Evolutionary conservation across 2,797 vertebrate genomes (phyloP).

Genomic region (Pangasius djambal): DNA sequence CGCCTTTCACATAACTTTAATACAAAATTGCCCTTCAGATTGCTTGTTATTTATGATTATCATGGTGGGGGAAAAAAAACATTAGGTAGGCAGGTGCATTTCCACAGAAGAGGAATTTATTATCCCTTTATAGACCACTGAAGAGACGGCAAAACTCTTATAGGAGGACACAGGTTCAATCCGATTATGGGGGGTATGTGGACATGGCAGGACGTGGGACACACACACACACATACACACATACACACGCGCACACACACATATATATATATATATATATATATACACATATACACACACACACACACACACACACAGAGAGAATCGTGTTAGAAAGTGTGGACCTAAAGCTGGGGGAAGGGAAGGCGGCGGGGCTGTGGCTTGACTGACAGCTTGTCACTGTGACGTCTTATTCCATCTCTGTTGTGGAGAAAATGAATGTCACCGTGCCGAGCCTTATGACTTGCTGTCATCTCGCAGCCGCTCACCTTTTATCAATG

Average conservation of each 20-base stretch:
- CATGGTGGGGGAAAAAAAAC: slow-evolving; percentile 58
- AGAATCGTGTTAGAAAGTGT: slow-evolving; percentile 43
- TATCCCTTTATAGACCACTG: slow-evolving; percentile 82
- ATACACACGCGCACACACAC: background rate
- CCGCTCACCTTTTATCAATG: slow-evolving; percentile 96
- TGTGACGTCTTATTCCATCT: slow-evolving; percentile 97
- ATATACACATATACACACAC: background rate
- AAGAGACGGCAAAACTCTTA: slow-evolving; percentile 85
- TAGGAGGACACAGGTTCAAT: slow-evolving; percentile 71
- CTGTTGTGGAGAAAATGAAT: slow-evolving; percentile 90
- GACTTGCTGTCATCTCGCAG: slow-evolving; percentile 95
- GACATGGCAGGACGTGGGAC: slow-evolving; percentile 56
- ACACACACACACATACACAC: slow-evolving; percentile 21
- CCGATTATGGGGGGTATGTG: slow-evolving; percentile 57
- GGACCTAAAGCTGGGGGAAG: slow-evolving; percentile 71
- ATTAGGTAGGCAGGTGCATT: slow-evolving; percentile 75
- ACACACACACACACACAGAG: slow-evolving; percentile 18
- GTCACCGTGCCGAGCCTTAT: slow-evolving; percentile 80
- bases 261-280: too few relatives aligned
- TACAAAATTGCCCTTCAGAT: slow-evolving; percentile 79
- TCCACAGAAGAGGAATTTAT: slow-evolving; percentile 79
- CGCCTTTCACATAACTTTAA: slow-evolving; percentile 71
- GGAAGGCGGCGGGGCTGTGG: slow-evolving; percentile 69
- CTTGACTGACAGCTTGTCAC: slow-evolving; percentile 98
- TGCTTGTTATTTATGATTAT: slow-evolving; percentile 86